Conservation (phyloP, 2,797 vertebrate genomes). For the Acestrorhynchus altus region DNA sequence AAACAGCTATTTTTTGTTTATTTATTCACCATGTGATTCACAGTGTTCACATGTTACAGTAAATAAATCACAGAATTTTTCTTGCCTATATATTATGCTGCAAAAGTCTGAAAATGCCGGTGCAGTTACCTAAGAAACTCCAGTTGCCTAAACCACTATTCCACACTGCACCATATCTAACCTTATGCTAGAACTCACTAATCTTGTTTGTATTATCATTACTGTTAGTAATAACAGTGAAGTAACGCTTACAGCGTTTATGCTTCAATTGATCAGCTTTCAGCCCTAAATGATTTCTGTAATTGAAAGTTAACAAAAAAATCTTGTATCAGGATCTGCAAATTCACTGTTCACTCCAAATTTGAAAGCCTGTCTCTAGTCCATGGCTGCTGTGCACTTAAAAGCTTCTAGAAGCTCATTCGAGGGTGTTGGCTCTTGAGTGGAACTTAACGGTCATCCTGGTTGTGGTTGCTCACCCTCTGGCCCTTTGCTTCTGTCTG, state of each 20-base stretch:
- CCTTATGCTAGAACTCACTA: constrained; percentile 15
- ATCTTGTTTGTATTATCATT: constrained; percentile 4
- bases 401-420: constrained; percentile 46
- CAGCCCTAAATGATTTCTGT: constrained; percentile 51
- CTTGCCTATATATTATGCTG: not conserved
- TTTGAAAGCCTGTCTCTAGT: constrained; percentile 28
- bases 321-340: not conserved
- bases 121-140: constrained; percentile 18
- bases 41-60: not conserved
- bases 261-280: constrained; percentile 41
- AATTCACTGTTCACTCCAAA: constrained; percentile 32
- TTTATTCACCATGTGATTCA: not conserved
- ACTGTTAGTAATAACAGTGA: not conserved
- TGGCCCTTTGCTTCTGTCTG: constrained; percentile 90
- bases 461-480: constrained; percentile 80
- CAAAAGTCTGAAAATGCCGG: not conserved
- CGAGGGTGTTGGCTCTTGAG: constrained; percentile 52
- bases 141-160: constrained; percentile 42
- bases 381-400: constrained; percentile 22
- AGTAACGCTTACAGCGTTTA: not conserved
- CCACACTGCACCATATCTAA: constrained; percentile 40
- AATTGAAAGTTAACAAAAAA: not conserved
- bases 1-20: not conserved
- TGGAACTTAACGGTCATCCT: constrained; percentile 58
- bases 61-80: not conserved